Percentiles rank a stretch among this genome's conserved stretches.
These are phyloP conservation scores for Drosophila pegasa DNA, from an alignment of 2,888 invertebrate genomes.

Conservation along the genomic window DNA sequence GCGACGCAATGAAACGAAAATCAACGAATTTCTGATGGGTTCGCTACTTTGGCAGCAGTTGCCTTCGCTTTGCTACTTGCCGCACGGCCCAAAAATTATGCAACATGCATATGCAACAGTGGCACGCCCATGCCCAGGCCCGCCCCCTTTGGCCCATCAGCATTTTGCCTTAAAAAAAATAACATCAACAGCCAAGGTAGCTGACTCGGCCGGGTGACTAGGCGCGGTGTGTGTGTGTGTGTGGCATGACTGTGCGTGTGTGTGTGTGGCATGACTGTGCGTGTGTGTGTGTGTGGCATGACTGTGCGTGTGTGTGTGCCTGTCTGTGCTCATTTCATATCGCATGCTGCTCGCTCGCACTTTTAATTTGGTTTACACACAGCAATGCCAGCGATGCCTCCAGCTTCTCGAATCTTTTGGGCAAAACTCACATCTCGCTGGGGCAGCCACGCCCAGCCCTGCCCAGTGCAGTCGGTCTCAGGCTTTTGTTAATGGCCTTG, in stretches of 20 bases:
- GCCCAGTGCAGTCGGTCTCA: constrained; percentile 60
- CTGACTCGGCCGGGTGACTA: constrained; percentile 7
- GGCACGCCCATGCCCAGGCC: not conserved
- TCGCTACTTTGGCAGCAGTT: constrained; percentile 13
- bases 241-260: constrained; percentile 1
- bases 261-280: constrained; percentile 21
- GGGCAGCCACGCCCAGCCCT: not conserved
- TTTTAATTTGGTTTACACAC: constrained; percentile 70
- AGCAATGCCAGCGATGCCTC: constrained; percentile 34
- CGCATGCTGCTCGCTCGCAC: constrained; percentile 56
- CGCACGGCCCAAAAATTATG: constrained; percentile 60
- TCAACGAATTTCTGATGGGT: constrained; percentile 49
- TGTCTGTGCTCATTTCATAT: constrained; percentile 65
- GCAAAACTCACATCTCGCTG: not conserved
- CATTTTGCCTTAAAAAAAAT: constrained; percentile 19
- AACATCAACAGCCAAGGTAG: constrained; percentile 48
- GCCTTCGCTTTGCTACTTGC: constrained; percentile 12
- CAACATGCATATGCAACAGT: constrained; percentile 56
- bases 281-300: not conserved
- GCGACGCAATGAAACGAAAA: constrained; percentile 68
- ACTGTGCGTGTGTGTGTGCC: not conserved
- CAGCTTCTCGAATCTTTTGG: constrained; percentile 39
- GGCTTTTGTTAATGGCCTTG: constrained; percentile 78
- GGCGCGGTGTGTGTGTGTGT: not conserved
- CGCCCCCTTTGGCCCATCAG: not conserved